These are phyloP conservation scores for Temnothorax unifasciatus DNA, from an alignment of 2,888 invertebrate genomes.

Conservation along the genomic window DNA sequence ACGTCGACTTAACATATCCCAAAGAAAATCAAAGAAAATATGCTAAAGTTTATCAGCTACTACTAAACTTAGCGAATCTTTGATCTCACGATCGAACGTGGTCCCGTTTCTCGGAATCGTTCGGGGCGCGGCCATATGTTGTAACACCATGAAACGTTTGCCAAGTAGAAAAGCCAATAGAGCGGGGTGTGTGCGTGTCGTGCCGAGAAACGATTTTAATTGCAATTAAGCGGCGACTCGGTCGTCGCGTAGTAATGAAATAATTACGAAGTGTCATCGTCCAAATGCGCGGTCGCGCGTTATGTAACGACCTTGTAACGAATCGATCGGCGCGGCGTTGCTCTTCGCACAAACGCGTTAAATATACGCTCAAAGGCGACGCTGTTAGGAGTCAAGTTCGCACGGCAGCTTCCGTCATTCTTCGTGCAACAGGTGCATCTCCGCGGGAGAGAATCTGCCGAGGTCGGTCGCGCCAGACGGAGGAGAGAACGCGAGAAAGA, in stretches of 20 bases:
- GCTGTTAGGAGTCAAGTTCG: conserved; percentile 65
- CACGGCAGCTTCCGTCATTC: conserved; percentile 26
- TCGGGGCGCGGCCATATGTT: background rate
- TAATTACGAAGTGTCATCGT: conserved; percentile 78
- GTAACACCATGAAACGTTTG: conserved; percentile 46
- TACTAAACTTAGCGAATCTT: conserved; percentile 34
- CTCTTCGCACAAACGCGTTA: conserved; percentile 30
- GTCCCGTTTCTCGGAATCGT: conserved; percentile 13
- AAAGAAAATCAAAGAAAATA: background rate
- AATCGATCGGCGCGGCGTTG: background rate
- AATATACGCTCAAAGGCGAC: conserved; percentile 39
- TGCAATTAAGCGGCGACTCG: conserved; percentile 79
- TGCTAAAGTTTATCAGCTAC: background rate
- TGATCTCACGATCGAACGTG: conserved; percentile 8
- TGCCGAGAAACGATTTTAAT: conserved; percentile 73
- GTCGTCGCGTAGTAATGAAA: conserved; percentile 79
- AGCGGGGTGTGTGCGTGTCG: conserved; percentile 34
- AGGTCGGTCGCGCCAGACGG: background rate
- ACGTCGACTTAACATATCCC: background rate
- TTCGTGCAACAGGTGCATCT: conserved; percentile 68
- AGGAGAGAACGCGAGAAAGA: background rate
- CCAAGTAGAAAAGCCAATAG: conserved; percentile 55
- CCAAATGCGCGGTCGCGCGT: conserved; percentile 62
- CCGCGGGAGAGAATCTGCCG: background rate
- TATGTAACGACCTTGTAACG: conserved; percentile 69